Evolutionary conservation across 2,113 vertebrate genomes (phyloP).

Genomic region (Tylochromis polylepis): DNA sequence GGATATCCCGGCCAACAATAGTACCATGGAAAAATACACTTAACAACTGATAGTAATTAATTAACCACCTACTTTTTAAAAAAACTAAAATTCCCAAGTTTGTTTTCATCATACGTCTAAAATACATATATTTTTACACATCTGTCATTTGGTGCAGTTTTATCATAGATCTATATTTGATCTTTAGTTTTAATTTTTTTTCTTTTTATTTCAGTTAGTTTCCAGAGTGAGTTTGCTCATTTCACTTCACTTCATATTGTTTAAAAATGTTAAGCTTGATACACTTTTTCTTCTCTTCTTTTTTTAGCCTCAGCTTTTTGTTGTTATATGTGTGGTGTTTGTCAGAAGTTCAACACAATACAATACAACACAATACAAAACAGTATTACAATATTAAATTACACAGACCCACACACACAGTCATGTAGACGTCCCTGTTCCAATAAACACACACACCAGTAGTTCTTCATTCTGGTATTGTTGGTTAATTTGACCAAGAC

Average conservation of each 20-base stretch:
- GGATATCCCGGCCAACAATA: neutral
- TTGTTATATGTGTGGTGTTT: neutral
- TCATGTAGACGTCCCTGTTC: neutral
- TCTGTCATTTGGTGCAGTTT: neutral
- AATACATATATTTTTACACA: neutral
- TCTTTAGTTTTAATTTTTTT: rapidly evolving
- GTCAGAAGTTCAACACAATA: neutral
- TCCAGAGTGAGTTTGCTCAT: neutral
- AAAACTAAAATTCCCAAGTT: neutral
- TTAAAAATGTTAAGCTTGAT: neutral
- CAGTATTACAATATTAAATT: neutral
- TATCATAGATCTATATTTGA: neutral
- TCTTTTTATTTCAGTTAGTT: neutral
- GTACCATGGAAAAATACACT: neutral
- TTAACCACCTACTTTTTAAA: neutral
- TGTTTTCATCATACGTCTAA: neutral
- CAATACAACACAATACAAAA: neutral
- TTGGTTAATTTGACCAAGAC: neutral
- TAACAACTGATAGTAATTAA: neutral
- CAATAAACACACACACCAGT: neutral
- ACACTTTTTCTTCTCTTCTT: neutral
- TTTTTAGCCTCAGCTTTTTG: neutral
- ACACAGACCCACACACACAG: neutral
- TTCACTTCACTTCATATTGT: neutral
- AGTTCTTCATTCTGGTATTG: neutral